phyloP scores from a whole-genome alignment of 2,113 vertebrate species.

The Cochlearius cochlearius region DNA sequence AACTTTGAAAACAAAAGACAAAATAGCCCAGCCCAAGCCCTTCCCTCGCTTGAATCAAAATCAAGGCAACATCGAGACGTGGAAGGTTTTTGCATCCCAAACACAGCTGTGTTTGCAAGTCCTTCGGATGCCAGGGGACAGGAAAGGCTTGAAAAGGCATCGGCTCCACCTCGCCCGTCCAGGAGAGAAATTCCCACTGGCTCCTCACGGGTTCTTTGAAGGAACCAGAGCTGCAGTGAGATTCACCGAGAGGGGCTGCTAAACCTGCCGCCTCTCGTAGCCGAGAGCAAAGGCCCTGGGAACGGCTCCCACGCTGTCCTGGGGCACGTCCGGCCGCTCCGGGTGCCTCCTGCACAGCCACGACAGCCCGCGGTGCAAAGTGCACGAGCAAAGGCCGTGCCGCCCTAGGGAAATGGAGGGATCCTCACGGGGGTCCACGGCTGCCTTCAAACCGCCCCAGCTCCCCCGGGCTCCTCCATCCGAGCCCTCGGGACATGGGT shows the following conservation, averaged over 20 bases:
- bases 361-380: not conserved
- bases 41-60: not conserved
- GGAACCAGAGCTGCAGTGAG: not conserved
- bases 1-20: slow-evolving; percentile 22
- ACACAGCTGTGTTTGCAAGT: slow-evolving; percentile 53
- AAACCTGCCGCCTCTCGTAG: not conserved
- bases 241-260: not conserved
- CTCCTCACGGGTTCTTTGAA: not conserved
- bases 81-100: slow-evolving; percentile 11
- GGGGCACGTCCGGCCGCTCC: accelerated
- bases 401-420: accelerated
- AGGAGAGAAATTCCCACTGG: not conserved
- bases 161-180: accelerated
- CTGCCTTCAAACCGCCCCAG: not conserved
- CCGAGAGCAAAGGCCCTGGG: not conserved
- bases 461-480: not conserved
- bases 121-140: not conserved
- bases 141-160: not conserved
- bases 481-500: accelerated
- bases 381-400: not conserved
- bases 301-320: not conserved
- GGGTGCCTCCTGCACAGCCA: not conserved
- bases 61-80: not conserved
- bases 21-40: not conserved
- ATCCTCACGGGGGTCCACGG: accelerated